Evolutionary conservation across 1,140 invertebrate species (phyloP).

Genomic region (Lutraria rhynchaena): DNA sequence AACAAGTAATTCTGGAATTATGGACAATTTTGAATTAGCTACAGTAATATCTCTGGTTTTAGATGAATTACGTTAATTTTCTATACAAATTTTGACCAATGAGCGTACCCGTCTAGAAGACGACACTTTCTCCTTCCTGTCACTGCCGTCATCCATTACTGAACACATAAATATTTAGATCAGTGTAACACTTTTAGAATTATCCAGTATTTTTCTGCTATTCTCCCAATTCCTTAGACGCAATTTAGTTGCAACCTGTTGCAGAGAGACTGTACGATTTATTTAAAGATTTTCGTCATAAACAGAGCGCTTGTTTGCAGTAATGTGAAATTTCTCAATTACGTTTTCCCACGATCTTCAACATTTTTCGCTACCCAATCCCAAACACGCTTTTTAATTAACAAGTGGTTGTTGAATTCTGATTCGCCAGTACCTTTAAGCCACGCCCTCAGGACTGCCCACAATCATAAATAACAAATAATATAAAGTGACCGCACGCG

Average conservation of each 20-base stretch:
- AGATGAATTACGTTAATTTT: too few relatives aligned
- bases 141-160: conserved; percentile 11
- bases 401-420: conserved; percentile 59
- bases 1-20: too few relatives aligned
- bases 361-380: conserved; percentile 57
- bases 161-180: not conserved
- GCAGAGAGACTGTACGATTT: conserved; percentile 1
- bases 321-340: conserved; percentile 67
- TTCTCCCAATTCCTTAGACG: not conserved
- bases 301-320: conserved; percentile 41
- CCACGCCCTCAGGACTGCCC: conserved; percentile 51
- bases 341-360: conserved; percentile 62
- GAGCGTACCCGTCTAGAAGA: conserved; percentile 18
- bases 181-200: too few relatives aligned
- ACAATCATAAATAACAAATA: conserved; percentile 36
- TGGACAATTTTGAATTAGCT: too few relatives aligned
- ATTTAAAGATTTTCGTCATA: conserved; percentile 32
- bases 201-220: not conserved
- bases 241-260: conserved; percentile 30
- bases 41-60: too few relatives aligned
- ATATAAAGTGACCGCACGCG: conserved; percentile 64
- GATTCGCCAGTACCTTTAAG: conserved; percentile 55
- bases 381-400: conserved; percentile 30
- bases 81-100: not conserved
- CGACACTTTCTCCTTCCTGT: conserved; percentile 20